These are phyloP conservation scores for Aurelia aurita complex sp. Pacific DNA, from an alignment of 30 jellyfish, hydroid and myxozoan species.

Conservation along the genomic window DNA sequence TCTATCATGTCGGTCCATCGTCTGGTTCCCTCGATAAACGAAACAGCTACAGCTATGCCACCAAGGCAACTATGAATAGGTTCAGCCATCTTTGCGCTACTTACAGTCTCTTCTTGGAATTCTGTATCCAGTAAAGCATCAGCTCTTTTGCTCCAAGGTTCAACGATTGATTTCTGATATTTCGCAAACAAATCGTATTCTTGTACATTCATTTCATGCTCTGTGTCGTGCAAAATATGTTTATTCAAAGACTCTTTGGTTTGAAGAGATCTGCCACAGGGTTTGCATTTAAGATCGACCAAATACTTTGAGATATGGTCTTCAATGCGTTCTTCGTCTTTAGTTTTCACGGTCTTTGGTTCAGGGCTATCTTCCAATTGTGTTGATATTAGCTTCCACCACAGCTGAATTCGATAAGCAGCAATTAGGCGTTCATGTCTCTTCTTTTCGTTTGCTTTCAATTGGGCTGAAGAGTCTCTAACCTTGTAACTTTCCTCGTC, in stretches of 20 bases:
- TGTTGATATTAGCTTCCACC: constrained; percentile 31
- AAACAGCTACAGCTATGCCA: neutral
- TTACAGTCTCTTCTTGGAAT: constrained; percentile 16
- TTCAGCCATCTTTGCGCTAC: constrained; percentile 7
- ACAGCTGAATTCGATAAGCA: constrained; percentile 23
- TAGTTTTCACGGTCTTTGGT: neutral
- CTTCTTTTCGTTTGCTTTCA: constrained; percentile 21
- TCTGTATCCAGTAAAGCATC: constrained; percentile 33
- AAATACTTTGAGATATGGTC: constrained; percentile 19
- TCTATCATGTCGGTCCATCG: constrained; percentile 24
- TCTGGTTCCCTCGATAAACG: neutral
- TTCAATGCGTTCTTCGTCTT: constrained; percentile 5
- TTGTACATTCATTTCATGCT: neutral
- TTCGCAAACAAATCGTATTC: constrained; percentile 5
- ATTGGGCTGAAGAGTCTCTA: constrained; percentile 4
- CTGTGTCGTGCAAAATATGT: constrained; percentile 8
- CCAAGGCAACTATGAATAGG: neutral
- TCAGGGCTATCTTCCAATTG: too few relatives aligned
- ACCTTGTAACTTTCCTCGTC: constrained; percentile 7
- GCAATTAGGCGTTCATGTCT: neutral
- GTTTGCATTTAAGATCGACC: constrained; percentile 26
- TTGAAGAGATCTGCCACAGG: constrained; percentile 26
- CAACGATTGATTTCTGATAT: neutral
- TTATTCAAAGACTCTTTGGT: constrained; percentile 2
- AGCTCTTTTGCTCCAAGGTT: constrained; percentile 15